Percentiles rank a stretch among this genome's conserved stretches.
phyloP scores from a whole-genome alignment of 1,140 invertebrate genomes.

The Laodelphax striatellus region DNA sequence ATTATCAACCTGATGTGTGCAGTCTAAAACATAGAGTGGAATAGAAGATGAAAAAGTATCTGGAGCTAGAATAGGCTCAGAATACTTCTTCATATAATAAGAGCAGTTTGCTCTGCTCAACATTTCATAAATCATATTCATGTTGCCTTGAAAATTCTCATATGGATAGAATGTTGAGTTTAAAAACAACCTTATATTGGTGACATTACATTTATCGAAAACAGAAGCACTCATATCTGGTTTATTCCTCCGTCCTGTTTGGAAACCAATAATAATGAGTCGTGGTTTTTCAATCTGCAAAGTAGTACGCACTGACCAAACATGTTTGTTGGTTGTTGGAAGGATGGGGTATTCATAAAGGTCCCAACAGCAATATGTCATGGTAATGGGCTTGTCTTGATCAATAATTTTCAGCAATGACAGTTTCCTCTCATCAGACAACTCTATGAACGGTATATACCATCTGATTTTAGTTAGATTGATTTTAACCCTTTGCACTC shows the following conservation, averaged over 20 bases:
- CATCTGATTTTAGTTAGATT: neutral
- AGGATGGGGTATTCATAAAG: neutral
- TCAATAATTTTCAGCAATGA: neutral
- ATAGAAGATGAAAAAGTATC: neutral
- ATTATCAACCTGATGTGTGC: neutral
- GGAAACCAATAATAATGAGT: neutral
- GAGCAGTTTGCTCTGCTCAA: neutral
- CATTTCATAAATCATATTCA: neutral
- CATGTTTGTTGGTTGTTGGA: neutral
- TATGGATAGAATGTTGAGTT: neutral
- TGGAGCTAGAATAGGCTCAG: neutral
- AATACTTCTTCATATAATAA: neutral
- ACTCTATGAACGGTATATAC: neutral
- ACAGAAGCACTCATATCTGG: neutral
- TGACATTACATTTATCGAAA: neutral
- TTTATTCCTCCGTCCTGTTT: neutral
- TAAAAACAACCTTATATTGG: neutral
- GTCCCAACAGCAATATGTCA: neutral
- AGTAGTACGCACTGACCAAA: neutral
- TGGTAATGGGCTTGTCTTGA: neutral
- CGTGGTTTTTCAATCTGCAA: neutral
- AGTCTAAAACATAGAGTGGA: neutral
- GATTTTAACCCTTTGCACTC: neutral
- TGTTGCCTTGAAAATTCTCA: neutral
- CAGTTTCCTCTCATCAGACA: neutral